Evolutionary conservation across 23 tunicate species (phyloP).

Genomic region (Aplidium turbinatum): DNA sequence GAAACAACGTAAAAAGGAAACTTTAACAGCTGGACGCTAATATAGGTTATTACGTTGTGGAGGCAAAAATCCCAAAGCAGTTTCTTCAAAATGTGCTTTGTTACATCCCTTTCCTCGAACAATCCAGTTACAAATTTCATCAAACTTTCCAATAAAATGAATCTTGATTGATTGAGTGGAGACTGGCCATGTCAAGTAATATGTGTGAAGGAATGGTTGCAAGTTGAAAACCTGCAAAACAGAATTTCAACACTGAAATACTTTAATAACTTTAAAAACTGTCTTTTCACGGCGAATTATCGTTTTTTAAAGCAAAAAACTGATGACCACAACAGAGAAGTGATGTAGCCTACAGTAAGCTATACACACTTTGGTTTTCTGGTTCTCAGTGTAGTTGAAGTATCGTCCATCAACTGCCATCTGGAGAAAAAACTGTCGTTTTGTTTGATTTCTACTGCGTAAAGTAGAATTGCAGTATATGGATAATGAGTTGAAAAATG

Average conservation of each 20-base stretch:
- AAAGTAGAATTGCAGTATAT: no score
- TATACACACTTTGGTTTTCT: background rate
- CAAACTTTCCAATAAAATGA: background rate
- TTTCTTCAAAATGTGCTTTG: background rate
- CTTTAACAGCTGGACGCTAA: no score
- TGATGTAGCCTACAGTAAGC: background rate
- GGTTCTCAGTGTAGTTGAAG: background rate
- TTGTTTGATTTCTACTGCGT: no score
- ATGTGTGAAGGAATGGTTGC: background rate
- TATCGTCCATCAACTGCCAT: background rate
- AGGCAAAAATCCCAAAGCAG: background rate
- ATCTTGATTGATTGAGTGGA: background rate
- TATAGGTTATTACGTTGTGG: background rate
- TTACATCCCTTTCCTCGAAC: background rate
- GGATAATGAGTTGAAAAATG: no score
- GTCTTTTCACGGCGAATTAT: no score
- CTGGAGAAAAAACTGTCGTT: background rate
- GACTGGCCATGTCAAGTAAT: slow-evolving; percentile 7
- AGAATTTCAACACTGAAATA: background rate
- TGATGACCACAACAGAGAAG: background rate
- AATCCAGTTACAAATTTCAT: background rate
- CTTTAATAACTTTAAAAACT: background rate
- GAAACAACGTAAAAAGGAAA: no score
- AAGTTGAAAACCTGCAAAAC: background rate
- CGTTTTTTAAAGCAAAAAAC: background rate